A percentile compares a stretch with the other conserved stretches of the same genome.
Conservation (phyloP, 2,888 invertebrate genomes). For the Pseudococcus longispinus region DNA sequence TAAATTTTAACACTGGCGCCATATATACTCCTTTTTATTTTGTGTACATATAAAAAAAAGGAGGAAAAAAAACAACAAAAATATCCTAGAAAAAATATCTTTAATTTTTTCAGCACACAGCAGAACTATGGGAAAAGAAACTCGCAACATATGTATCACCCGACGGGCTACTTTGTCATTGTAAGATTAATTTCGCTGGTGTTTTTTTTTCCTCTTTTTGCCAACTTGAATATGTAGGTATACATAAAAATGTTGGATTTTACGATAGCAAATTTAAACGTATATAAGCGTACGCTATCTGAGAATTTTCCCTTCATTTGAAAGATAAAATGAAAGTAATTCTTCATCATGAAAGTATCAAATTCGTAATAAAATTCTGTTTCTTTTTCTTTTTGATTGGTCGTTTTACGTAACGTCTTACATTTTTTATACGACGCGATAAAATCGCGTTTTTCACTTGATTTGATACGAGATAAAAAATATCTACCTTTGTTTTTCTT, state of each 20-base stretch:
- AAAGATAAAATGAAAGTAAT: conserved; percentile 6
- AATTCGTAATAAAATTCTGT: not conserved
- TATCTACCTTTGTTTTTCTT: not conserved
- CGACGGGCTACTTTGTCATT: conserved; percentile 10
- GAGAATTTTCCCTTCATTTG: not conserved
- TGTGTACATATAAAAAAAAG: not conserved
- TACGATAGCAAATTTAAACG: conserved; percentile 27
- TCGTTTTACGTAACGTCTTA: not conserved
- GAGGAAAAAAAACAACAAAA: not conserved
- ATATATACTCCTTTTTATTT: not conserved
- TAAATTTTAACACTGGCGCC: conserved; percentile 24
- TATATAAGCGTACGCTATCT: not conserved
- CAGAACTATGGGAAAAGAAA: not conserved
- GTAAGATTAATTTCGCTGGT: conserved; percentile 25
- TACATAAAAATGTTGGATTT: not conserved
- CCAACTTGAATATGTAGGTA: not conserved
- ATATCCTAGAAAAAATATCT: conserved; percentile 18
- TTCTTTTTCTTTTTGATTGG: not conserved
- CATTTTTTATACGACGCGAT: not conserved
- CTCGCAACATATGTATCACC: conserved; percentile 10
- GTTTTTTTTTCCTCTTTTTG: not conserved
- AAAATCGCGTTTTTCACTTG: conserved; percentile 20
- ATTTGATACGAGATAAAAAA: not conserved
- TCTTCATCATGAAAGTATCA: conserved; percentile 21
- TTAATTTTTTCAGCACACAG: conserved; percentile 11